Conservation (phyloP, 2,797 vertebrate genomes). For the Orestias chungarensis region DNA sequence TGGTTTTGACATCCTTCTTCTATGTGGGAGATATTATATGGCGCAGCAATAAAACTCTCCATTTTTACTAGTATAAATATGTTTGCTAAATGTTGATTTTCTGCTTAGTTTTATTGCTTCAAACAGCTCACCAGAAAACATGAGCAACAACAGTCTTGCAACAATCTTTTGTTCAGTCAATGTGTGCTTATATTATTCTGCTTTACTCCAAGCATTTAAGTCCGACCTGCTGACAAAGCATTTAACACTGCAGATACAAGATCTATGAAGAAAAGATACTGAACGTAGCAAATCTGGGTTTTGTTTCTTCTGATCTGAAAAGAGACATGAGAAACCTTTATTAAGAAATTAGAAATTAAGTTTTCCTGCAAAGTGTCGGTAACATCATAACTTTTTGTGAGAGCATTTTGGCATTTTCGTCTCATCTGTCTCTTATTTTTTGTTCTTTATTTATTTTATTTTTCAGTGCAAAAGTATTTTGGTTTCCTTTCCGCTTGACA, state of each 20-base stretch:
- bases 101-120: too few relatives aligned
- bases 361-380: too few relatives aligned
- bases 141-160: neutral
- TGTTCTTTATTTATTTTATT: too few relatives aligned
- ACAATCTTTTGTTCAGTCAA: neutral
- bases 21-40: too few relatives aligned
- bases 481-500: neutral
- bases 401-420: neutral
- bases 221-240: neutral
- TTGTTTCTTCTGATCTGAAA: neutral
- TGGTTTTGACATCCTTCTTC: too few relatives aligned
- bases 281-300: neutral
- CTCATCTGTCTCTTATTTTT: neutral
- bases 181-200: neutral
- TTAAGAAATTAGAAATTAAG: too few relatives aligned
- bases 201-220: neutral
- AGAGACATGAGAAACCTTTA: neutral
- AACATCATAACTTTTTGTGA: neutral
- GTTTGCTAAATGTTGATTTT: too few relatives aligned
- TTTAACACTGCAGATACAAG: neutral
- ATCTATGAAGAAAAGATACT: neutral
- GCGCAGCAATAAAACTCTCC: too few relatives aligned
- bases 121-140: neutral
- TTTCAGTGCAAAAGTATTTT: neutral
- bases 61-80: too few relatives aligned